Evolutionary conservation across 2,113 vertebrate genomes (phyloP).

Genomic region (Coregonus clupeaformis): DNA sequence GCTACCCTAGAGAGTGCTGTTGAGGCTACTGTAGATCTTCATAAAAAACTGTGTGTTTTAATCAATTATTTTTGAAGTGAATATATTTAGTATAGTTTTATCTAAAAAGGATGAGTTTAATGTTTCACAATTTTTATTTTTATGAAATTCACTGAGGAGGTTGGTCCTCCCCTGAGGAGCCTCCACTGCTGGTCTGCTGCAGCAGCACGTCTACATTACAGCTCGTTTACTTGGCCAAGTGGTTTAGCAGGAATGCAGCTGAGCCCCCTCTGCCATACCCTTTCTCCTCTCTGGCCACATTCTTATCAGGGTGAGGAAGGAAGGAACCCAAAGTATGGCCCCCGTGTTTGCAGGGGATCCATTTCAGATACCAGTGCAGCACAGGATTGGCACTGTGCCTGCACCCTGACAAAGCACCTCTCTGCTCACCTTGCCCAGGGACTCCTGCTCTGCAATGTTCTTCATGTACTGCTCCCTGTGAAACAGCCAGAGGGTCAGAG

Average conservation of each 20-base stretch:
- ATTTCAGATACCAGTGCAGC: constrained; percentile 28
- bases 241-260: constrained; percentile 60
- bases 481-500: constrained; percentile 41
- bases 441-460: constrained; percentile 92
- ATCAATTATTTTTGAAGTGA: no score
- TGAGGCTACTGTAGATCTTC: no score
- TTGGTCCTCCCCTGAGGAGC: no score
- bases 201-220: constrained; percentile 23
- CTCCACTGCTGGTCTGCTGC: no score
- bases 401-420: constrained; percentile 3
- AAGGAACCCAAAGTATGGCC: constrained; percentile 46
- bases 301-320: constrained; percentile 33
- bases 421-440: constrained; percentile 91
- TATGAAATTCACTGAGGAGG: no score
- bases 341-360: constrained; percentile 55
- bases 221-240: constrained; percentile 45
- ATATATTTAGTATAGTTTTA: no score
- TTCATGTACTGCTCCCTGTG: constrained; percentile 89
- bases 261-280: constrained; percentile 22
- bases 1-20: no score
- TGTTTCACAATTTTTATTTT: no score
- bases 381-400: no score
- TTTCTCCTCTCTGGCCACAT: constrained; percentile 18
- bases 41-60: no score
- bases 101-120: no score